phyloP scores from a whole-genome alignment of 2,113 vertebrate genomes.

The Psittacula cyanocephala region DNA sequence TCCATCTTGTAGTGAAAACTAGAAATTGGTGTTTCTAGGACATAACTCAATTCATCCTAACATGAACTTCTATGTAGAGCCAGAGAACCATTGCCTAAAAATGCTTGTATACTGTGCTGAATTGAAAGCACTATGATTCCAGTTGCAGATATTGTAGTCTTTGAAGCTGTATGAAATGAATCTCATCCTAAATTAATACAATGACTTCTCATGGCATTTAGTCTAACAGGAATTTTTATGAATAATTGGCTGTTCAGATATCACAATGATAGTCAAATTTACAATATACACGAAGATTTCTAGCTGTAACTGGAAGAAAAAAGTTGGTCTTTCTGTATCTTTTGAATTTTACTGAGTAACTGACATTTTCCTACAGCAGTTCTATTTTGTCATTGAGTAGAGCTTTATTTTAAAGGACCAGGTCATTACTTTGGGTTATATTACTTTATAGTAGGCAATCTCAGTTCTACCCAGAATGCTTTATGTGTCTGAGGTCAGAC shows the following conservation, averaged over 20 bases:
- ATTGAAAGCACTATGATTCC: not conserved
- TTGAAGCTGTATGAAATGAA: not conserved
- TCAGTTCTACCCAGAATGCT: not conserved
- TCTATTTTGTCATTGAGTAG: not conserved
- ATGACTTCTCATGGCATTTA: not conserved
- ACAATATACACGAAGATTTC: not conserved
- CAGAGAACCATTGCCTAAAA: not conserved
- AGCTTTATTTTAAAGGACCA: not conserved
- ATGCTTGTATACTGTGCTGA: not conserved
- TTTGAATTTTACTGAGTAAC: constrained; percentile 35
- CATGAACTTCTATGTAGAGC: not conserved
- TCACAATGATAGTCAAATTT: not conserved
- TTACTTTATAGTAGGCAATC: not conserved
- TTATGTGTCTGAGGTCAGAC: not conserved
- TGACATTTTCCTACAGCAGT: not conserved
- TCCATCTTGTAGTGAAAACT: not conserved
- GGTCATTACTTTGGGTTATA: not conserved
- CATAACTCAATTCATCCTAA: not conserved
- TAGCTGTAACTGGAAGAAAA: not conserved
- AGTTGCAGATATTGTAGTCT: not conserved
- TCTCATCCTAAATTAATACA: not conserved
- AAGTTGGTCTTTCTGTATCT: not conserved
- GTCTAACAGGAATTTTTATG: not conserved
- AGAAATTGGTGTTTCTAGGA: not conserved
- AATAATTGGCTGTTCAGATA: not conserved